phyloP scores from a whole-genome alignment of 1,140 invertebrate species.

The Augochlora pura region DNA sequence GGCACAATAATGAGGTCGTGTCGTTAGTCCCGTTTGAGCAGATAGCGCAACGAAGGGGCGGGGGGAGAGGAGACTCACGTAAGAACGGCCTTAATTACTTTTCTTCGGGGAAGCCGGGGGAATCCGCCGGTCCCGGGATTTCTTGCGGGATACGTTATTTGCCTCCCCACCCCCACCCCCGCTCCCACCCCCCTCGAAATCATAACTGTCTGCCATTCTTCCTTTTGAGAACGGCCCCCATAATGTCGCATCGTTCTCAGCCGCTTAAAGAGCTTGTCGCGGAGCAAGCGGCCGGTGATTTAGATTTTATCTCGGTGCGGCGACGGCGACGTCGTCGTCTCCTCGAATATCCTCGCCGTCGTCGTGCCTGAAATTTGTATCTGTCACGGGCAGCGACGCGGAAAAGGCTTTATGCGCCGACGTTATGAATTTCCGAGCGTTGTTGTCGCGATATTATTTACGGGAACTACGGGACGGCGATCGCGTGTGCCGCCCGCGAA shows the following conservation, averaged over 20 bases:
- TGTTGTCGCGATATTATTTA: background rate
- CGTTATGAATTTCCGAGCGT: background rate
- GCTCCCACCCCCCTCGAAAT: no score
- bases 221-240: background rate
- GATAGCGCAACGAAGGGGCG: background rate
- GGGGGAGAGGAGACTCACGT: no score
- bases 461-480: no score
- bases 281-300: background rate
- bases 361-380: background rate
- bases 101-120: background rate
- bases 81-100: slow-evolving; percentile 32
- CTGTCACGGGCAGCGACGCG: background rate
- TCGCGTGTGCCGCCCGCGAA: no score
- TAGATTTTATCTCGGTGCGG: slow-evolving; percentile 1
- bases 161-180: no score
- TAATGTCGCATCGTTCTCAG: background rate
- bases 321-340: no score
- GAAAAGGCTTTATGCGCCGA: background rate
- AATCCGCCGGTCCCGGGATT: background rate
- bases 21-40: slow-evolving; percentile 17
- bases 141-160: slow-evolving; percentile 7
- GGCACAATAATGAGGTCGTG: slow-evolving; percentile 11
- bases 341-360: background rate
- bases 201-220: slow-evolving; percentile 10
- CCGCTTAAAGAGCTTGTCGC: background rate